Percentiles rank a stretch among this genome's conserved stretches.
These are phyloP conservation scores for Drosophila tripunctata DNA, from an alignment of 2,888 invertebrate genomes.

Conservation along the genomic window DNA sequence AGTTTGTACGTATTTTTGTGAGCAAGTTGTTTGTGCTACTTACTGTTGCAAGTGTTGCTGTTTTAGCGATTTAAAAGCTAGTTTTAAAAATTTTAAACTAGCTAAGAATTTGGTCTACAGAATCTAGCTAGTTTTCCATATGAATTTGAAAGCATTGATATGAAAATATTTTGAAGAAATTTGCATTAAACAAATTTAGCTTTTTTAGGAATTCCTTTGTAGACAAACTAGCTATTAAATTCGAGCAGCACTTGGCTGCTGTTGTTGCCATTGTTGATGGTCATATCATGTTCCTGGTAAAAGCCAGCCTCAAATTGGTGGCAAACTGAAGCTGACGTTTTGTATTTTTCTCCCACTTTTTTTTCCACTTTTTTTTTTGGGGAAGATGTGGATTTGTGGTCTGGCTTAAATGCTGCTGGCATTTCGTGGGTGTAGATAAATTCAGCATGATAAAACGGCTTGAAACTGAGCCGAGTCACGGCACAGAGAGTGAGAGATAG, in stretches of 20 bases:
- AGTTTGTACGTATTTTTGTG: slow-evolving; percentile 1
- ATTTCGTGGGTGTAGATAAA: slow-evolving; percentile 73
- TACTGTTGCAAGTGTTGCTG: background rate
- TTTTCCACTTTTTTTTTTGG: slow-evolving; percentile 5
- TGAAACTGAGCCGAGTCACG: slow-evolving; percentile 63
- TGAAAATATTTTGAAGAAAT: too few relatives aligned
- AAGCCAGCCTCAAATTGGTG: slow-evolving; percentile 21
- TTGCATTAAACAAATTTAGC: too few relatives aligned
- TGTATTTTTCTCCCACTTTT: too few relatives aligned
- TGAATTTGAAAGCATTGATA: too few relatives aligned
- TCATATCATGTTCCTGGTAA: slow-evolving; percentile 51
- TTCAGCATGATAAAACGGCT: slow-evolving; percentile 60
- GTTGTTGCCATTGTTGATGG: slow-evolving; percentile 4
- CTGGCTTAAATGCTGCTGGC: slow-evolving; percentile 70
- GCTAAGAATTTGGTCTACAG: background rate
- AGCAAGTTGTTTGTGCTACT: slow-evolving; percentile 53
- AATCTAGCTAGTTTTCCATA: background rate
- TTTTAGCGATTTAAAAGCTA: background rate
- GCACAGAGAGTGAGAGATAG: too few relatives aligned
- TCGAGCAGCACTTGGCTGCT: too few relatives aligned
- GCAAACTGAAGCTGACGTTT: slow-evolving; percentile 5
- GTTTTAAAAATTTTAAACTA: too few relatives aligned
- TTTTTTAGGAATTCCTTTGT: too few relatives aligned
- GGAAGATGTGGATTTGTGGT: slow-evolving; percentile 56
- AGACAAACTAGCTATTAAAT: too few relatives aligned